Percentiles rank a stretch among this genome's conserved stretches.
These are phyloP conservation scores for Idaea aversata DNA, from an alignment of 2,888 invertebrate genomes.

Conservation along the genomic window DNA sequence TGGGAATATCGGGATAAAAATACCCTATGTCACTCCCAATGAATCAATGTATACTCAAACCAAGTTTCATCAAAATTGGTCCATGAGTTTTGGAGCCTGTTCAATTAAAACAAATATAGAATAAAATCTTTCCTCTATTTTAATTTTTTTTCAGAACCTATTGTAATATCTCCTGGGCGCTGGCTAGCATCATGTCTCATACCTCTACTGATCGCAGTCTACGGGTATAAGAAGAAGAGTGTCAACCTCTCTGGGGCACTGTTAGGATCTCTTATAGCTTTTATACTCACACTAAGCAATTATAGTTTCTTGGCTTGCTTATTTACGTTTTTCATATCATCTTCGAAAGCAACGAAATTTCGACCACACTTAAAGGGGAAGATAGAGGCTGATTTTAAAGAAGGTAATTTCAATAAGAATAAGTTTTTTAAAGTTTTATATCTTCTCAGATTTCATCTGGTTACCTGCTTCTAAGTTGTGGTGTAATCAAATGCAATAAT, in stretches of 20 bases:
- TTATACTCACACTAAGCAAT: constrained; percentile 88
- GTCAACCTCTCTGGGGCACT: constrained; percentile 86
- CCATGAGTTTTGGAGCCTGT: no score
- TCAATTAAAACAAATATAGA: no score
- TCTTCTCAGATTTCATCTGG: neutral
- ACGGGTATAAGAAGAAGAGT: constrained; percentile 85
- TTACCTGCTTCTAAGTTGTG: no score
- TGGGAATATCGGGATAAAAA: no score
- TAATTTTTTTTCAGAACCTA: constrained; percentile 69
- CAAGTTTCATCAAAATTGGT: no score
- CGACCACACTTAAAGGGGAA: constrained; percentile 83
- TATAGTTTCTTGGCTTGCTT: constrained; percentile 87
- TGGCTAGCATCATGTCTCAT: constrained; percentile 83
- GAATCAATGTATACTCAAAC: no score
- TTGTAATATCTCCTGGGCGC: constrained; percentile 82
- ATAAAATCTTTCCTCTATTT: no score
- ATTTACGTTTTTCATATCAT: constrained; percentile 88
- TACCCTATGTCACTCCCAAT: no score
- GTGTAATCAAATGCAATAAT: no score
- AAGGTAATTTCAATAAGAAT: constrained; percentile 75
- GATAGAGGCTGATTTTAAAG: constrained; percentile 88
- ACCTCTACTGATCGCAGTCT: constrained; percentile 83
- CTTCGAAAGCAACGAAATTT: constrained; percentile 91
- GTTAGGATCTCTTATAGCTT: constrained; percentile 86
- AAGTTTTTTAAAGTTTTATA: neutral